Percentiles rank a stretch among this genome's conserved stretches.
Conservation (phyloP, 2,113 vertebrate genomes). For the Hymenochirus boettgeri region DNA sequence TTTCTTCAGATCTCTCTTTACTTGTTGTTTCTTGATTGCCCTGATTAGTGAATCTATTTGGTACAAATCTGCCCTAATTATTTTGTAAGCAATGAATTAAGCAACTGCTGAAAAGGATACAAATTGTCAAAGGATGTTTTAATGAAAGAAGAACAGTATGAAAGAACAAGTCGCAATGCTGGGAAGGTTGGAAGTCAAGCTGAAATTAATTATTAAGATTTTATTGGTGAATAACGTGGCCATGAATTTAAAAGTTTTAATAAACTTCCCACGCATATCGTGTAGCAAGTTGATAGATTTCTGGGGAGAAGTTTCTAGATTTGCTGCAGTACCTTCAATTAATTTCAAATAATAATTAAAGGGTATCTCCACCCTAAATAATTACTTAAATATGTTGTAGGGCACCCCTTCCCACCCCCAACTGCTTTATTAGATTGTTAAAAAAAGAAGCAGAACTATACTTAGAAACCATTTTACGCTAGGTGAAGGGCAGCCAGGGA, state of each 20-base stretch:
- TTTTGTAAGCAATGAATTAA: slow-evolving; percentile 15
- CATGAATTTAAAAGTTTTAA: not conserved
- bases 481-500: no score
- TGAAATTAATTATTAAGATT: slow-evolving; percentile 3
- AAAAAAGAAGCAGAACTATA: no score
- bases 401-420: no score
- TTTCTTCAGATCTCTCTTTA: slow-evolving; percentile 3
- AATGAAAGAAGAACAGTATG: not conserved
- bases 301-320: no score
- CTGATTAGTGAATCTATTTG: slow-evolving; percentile 23
- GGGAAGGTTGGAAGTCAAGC: not conserved
- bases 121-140: slow-evolving; percentile 20
- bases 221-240: not conserved
- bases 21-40: slow-evolving; percentile 16
- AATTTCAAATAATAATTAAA: no score
- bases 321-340: no score
- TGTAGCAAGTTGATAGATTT: no score
- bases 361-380: no score
- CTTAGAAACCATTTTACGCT: no score
- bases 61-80: slow-evolving; percentile 24
- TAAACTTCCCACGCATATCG: no score
- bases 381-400: no score
- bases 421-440: no score
- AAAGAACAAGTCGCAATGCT: not conserved
- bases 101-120: slow-evolving; percentile 1